Evolutionary conservation across 2,888 invertebrate genomes (phyloP), one percentile per base, ranked within the genome.

Genomic region (Plagiodera versicolora): DNA sequence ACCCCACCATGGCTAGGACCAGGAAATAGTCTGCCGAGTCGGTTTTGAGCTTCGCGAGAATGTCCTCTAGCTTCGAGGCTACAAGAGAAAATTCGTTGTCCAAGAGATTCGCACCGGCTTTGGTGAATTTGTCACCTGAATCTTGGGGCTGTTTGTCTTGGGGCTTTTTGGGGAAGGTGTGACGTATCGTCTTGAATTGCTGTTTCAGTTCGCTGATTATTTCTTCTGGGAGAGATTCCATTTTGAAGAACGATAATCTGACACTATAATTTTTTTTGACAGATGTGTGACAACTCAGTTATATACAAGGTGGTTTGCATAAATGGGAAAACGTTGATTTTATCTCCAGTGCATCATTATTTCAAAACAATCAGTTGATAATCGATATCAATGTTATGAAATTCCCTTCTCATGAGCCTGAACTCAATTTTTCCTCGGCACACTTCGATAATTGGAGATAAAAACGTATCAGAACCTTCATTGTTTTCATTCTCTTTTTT

Each of bases 1-100:
- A 78, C 5, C 74, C 70, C 58, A 78, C 77, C 76, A 79, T 79
- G 1, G 75, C 69, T 8, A 76, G 55, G 28, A 78, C 51, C 65
- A 74, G 75, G 2, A 72, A 54, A 58, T 72, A 74, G 11, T 70
- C 68, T 6, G 65, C 56, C 1, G 68, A 65, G 0, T 69, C 61
- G 55, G 63, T 58, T 19, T 52, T 51, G 9, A 66, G 35, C 20
- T 61, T 63, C 18, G 64, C 45, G 16, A 73, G 57, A 35, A 63
- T 58, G 14, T 65, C 67, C 10, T 71, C 70, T n/a, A 73, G 58
- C 66, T 70, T 70, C 14, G 64, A 53, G 32, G 63, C 63, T 60
- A 67, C 56, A 48, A 67, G 44, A 35, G 52, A 52, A 64, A 70
- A 70, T 58, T 69, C 62, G 35, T 66, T 64, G 50, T 71, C 65